phyloP scores from a whole-genome alignment of 2,888 invertebrate species.

The Sarcophaga rosellei region DNA sequence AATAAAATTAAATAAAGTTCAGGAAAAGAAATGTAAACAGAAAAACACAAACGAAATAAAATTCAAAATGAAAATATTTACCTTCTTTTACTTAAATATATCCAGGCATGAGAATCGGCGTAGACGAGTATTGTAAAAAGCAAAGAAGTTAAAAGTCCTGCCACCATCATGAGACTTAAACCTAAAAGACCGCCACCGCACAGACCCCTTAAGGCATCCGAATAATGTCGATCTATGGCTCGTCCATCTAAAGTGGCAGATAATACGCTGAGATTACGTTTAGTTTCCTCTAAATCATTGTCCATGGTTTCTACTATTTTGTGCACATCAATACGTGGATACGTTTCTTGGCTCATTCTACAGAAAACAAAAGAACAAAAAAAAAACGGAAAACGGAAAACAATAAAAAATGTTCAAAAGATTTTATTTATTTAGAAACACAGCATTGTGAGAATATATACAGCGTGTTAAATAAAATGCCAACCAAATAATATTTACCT shows the following conservation, averaged over 20 bases:
- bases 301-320: slow-evolving; percentile 79
- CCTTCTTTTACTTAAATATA: slow-evolving; percentile 93
- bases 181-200: slow-evolving; percentile 93
- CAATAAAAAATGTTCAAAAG: not conserved
- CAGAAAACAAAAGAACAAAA: not conserved
- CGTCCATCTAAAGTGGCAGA: slow-evolving; percentile 90
- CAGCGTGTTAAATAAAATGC: slow-evolving; percentile 4
- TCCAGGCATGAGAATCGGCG: slow-evolving; percentile 98
- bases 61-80: slow-evolving; percentile 79
- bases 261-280: slow-evolving; percentile 80
- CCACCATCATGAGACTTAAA: slow-evolving; percentile 91
- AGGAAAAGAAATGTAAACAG: slow-evolving; percentile 12
- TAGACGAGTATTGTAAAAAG: slow-evolving; percentile 95
- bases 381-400: not conserved
- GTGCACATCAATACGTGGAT: slow-evolving; percentile 80
- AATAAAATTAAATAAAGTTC: slow-evolving; percentile 2
- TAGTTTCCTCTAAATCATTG: slow-evolving; percentile 80
- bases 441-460: not conserved
- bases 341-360: slow-evolving; percentile 81
- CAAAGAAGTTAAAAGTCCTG: slow-evolving; percentile 93
- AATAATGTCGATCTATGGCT: slow-evolving; percentile 91
- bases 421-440: not conserved
- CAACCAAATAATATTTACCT: slow-evolving; percentile 73
- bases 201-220: slow-evolving; percentile 88
- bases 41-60: slow-evolving; percentile 9